Base-by-base conservation (phyloP, 2,797 vertebrate genomes). In the Micropoecilia bifurca region DNA sequence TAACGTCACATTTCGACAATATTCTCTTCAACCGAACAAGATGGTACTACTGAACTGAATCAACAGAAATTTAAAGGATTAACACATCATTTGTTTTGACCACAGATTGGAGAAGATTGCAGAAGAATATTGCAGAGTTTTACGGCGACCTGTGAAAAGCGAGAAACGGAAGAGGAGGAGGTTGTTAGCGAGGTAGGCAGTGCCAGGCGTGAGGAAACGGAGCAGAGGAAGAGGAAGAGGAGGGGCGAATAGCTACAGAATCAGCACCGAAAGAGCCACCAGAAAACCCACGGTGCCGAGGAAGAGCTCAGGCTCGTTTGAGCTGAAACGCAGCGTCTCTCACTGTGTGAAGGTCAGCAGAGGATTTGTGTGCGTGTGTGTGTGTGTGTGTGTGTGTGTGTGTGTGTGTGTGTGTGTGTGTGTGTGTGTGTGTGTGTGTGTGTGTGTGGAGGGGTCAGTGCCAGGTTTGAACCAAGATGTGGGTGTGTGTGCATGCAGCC, bases 241-340 rank as follows among this genome's bases (percentile, higher is more conserved):
- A 25, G 76, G 72, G 76, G 39, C 84, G 78, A 43, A 48, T 84
- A 53, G 90, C 94, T 95, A 94, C 89, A 91, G 86, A 84, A 88
- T 91, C 80, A 90, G 88, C 93, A 93, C 91, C 93, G 88, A 87
- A 89, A 75, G 36, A 73, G 87, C 85, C 82, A 83, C 91, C 79
- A 90, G 82, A 90, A 90, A 6, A 89, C 91, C 89, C 87, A 85
- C 85, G n/a, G 84, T 71, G 71, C 83, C 47, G 79, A 90, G 85
- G 80, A 92, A 75, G 86, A 91, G 85, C 83, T 28, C 36, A 30
- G 6, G 71, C 39, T 1, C 57, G 77, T 76, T 73, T 53, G 55
- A 68, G 79, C 74, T 43, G 53, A 84, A 79, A 79, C 82, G 71
- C 83, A 33, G 85, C 71, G 10, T 77, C 85, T 87, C 83, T 63